Conservation (phyloP, 2,797 vertebrate genomes). For the Glyptemys insculpta region DNA sequence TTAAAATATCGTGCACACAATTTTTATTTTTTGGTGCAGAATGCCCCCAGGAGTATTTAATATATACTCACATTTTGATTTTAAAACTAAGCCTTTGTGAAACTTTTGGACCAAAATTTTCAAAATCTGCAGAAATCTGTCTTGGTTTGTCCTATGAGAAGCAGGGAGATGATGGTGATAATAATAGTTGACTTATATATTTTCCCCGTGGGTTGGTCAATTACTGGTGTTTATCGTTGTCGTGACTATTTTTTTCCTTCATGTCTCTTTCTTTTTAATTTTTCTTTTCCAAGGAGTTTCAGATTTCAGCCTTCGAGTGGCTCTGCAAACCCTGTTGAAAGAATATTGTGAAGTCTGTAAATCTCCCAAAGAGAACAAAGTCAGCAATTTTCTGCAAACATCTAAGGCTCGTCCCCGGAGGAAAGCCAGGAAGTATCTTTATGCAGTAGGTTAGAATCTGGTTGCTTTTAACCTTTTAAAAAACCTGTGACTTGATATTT, state of each 20-base stretch:
- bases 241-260: not conserved
- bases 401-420: constrained; percentile 93
- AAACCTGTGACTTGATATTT: constrained; percentile 43
- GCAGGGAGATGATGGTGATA: not conserved
- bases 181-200: not conserved
- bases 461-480: constrained; percentile 65
- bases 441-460: constrained; percentile 90
- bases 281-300: constrained; percentile 84
- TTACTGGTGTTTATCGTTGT: not conserved
- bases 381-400: constrained; percentile 90
- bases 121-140: not conserved
- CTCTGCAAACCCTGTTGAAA: constrained; percentile 96
- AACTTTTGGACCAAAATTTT: not conserved
- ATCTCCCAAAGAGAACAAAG: constrained; percentile 94
- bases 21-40: too few species aligned
- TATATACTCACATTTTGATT: not conserved
- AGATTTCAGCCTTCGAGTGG: constrained; percentile 97
- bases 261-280: not conserved
- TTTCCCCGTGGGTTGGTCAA: not conserved
- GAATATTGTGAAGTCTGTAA: constrained; percentile 95
- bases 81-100: not conserved
- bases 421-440: constrained; percentile 98
- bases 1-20: too few species aligned
- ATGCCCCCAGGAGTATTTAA: not conserved
- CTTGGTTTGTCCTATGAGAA: constrained; percentile 27